Evolutionary conservation across 2,797 vertebrate genomes (phyloP), one percentile per base, ranked within the genome.

Genomic region (Hoplostethus mediterraneus): DNA sequence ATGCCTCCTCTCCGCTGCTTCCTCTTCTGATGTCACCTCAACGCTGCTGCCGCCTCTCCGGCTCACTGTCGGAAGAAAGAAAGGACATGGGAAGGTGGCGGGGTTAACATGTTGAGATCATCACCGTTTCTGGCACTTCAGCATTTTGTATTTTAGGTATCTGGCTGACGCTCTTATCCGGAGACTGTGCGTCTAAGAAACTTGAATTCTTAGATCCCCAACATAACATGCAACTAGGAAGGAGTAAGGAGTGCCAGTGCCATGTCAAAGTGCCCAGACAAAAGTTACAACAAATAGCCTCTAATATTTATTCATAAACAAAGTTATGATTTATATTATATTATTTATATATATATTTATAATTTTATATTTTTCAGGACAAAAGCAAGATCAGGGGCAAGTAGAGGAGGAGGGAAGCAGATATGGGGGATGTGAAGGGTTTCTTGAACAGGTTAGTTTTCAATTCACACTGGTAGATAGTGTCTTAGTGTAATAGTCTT

Each of bases 1-100:
- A 92, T 92, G 90, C 31, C 85, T 89, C 79, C 76, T 72, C 81
- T 83, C 76, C 74, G 11, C 64, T 55, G 82, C 89, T 89, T 90
- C 87, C 92, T 83, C 62, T 70, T 45, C 90, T 91, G 91, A 93
- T 92, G 91, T 93, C 91, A 93, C 87, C 82, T 85, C 86, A 61
- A 61, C 72, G 49, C 76, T 65, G 11, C 85, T 25, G 76, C 79
- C 68, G 83, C 84, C 85, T 84, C 80, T 49, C 76, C 61, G 85
- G 69, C 89, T 90, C 74, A 69, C 72, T 81, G 77, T 80, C 2
- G 8, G 64, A 69, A 56, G 83, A 73, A 77, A 66, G 82, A 73
- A 66, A 16, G 77, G 66, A 74, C 56, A 33, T 58, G 33, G 36
- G 62, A 25, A 65, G 25, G 49, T 10, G 75, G 64, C 59, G n/a